Conservation (phyloP, 2,797 vertebrate species). For the Cynopterus sphinx region DNA sequence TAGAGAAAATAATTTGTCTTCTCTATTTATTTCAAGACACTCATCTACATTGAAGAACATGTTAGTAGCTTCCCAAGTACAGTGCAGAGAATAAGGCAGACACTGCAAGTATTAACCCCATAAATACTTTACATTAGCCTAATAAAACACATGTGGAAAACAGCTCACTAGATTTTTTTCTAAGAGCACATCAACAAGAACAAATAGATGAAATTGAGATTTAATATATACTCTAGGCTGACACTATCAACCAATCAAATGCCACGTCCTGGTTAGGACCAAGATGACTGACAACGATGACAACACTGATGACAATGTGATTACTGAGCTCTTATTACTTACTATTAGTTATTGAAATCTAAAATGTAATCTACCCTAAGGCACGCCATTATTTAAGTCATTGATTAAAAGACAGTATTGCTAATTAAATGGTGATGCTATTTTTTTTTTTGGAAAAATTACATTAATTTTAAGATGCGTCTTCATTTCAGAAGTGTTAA, state of each 20-base stretch:
- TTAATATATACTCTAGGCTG: not conserved
- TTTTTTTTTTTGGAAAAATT: slow-evolving; percentile 20
- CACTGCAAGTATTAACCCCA: not conserved
- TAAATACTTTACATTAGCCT: not conserved
- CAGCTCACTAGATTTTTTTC: not conserved
- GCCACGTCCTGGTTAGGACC: not conserved
- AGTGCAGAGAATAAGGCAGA: not conserved
- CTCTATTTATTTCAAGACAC: slow-evolving; percentile 24
- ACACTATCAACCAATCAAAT: not conserved
- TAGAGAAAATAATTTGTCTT: slow-evolving; percentile 32
- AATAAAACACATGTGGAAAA: not conserved
- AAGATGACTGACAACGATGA: not conserved
- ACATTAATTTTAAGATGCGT: not conserved
- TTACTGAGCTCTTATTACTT: not conserved
- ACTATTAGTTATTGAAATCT: not conserved
- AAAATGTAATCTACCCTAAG: not conserved
- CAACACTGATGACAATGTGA: too few relatives aligned
- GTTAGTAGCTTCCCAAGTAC: not conserved
- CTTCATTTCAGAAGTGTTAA: not conserved
- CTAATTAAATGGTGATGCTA: not conserved
- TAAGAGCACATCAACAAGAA: not conserved
- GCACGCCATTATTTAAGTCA: not conserved
- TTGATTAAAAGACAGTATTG: not conserved
- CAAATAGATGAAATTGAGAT: not conserved
- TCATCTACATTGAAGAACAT: not conserved